Base-by-base conservation (phyloP, 2,888 invertebrate species). In the Hypsopygia costalis region DNA sequence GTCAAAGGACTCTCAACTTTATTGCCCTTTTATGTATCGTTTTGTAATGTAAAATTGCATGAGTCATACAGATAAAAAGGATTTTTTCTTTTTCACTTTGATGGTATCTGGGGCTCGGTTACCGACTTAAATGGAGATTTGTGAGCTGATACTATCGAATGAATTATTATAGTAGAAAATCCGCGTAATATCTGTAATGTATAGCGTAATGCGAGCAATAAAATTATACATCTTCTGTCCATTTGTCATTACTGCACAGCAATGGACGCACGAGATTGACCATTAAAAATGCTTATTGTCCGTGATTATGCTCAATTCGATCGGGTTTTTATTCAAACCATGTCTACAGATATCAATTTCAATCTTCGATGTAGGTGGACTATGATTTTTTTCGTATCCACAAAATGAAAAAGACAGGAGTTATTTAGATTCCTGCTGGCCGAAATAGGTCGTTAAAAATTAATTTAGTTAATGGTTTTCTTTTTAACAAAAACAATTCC, bases 61-160 rank as follows among this genome's bases (percentile, higher is more conserved):
- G 25, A 25, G 10, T 29, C 36, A 36, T 28, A 20, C n/a, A 36
- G 9, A 29, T 25, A 29, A 7, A 36, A 34, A 34, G 22, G 22
- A 22, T 22, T 29, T 28, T 20, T 21, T 4, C n/a, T n/a, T 30
- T 16, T 36, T 36, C 47, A 46, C 51, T 54, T 54, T 34, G 61
- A 66, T 71, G 43, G 25, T 62, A 64, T 67, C 58, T 45, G 34
- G 36, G 43, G 43, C 50, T 49, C 47, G 45, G 49, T 55, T 51
- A 53, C 48, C 29, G 58, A 57, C 62, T 27, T 11, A 63, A 65
- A 71, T 70, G 58, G 62, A 62, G 58, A 68, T 69, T 62, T 65
- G 60, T 67, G 51, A 49, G 53, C 55, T 58, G 62, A 65, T 64
- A 60, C 45, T 55, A 66, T 65, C 57, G 41, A 46, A 49, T 52